Evolutionary conservation across 2,113 vertebrate species (phyloP), one percentile per base, ranked within the genome.

Genomic region (Thamnophis sirtalis): DNA sequence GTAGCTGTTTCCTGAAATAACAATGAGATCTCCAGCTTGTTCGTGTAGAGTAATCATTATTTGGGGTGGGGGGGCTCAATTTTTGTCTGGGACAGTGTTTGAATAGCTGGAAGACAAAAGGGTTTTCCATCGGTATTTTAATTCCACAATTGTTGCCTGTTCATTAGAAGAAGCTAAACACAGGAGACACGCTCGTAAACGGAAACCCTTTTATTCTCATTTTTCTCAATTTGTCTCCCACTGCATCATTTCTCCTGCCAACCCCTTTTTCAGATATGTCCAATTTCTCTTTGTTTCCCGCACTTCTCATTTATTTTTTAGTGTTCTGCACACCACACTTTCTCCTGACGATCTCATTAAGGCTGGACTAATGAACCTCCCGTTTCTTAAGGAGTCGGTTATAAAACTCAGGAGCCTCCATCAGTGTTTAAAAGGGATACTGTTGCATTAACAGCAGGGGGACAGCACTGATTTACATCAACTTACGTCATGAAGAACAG

Each of bases 321-420:
- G 94, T 93, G 95, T 93, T 88, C 89, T 1, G 73, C 43, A 96
- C 94, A 96, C 94, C 95, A 95, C 88, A 94, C 87, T 94, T 96
- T 95, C 94, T 96, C 95, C 96, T 97, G 97, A 97, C 48, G 73
- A 96, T 96, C 91, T 97, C 96, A 93, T 96, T 97, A 97, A 96
- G 95, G 60, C 93, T 94, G 95, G 93, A 96, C 95, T 97, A 97
- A 97, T 97, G 93, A 95, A 94, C 93, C 11, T 96, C 95, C 96
- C 88, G 6, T 94, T 97, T 96, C 96, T 96, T 94, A 97, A 93
- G 91, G 92, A 94, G 93, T 92, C 91, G 86, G 85, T 92, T 89
- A 94, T 91, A 92, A 90, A 96, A 93, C 89, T 89, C 94, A 84
- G 56, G 91, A 90, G 86, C 92, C 93, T 96, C 94, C 94, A 33